These are phyloP conservation scores for Drymodes brunneopygia DNA, from an alignment of 2,113 vertebrate species.

Conservation along the genomic window DNA sequence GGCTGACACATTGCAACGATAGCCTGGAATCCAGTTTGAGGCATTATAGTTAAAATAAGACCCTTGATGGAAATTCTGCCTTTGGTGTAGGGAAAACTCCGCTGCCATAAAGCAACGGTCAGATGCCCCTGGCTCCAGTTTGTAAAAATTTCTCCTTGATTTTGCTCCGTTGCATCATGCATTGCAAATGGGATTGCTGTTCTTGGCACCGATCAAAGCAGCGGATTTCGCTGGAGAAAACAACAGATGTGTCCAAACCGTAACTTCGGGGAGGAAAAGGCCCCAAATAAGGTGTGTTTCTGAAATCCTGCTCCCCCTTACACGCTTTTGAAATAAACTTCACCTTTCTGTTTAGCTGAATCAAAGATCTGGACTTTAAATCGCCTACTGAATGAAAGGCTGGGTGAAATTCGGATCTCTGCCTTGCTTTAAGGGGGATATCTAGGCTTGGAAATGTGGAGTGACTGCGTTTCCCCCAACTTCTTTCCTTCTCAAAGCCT, in stretches of 20 bases:
- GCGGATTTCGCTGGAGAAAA: constrained; percentile 59
- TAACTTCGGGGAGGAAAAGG: constrained; percentile 35
- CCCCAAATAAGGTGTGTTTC: constrained; percentile 55
- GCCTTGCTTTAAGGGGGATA: background rate
- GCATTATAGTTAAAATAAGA: background rate
- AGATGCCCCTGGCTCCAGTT: constrained; percentile 26
- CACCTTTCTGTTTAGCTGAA: background rate
- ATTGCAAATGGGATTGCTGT: constrained; percentile 57
- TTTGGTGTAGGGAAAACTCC: background rate
- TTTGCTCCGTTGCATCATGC: constrained; percentile 54
- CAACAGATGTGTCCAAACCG: constrained; percentile 51
- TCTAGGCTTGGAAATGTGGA: background rate
- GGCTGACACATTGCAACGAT: background rate
- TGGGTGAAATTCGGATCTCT: background rate
- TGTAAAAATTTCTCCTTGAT: constrained; percentile 32
- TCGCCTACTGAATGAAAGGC: background rate
- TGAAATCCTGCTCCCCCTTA: background rate
- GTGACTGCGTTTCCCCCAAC: background rate
- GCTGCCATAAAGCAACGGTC: background rate
- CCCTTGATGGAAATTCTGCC: background rate
- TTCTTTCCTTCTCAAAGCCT: background rate
- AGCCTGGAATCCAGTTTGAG: background rate
- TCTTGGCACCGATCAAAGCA: constrained; percentile 50
- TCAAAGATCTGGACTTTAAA: background rate
- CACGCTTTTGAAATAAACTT: background rate